Evolutionary conservation across 2,797 vertebrate species (phyloP), one percentile per base, ranked within the genome.

Genomic region (Nyctalus aviator): DNA sequence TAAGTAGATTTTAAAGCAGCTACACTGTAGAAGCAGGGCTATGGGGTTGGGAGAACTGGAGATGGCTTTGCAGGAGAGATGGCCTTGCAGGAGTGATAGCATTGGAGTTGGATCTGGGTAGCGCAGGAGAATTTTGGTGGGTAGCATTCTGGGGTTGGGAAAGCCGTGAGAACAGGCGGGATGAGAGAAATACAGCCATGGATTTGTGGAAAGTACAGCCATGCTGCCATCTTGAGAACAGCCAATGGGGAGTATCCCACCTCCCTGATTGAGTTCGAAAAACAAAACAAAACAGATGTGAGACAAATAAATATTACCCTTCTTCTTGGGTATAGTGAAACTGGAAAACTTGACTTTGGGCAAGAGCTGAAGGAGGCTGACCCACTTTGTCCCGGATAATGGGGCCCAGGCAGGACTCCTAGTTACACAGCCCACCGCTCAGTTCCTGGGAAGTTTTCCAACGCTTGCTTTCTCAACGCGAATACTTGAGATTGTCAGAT

Each of bases 1-100:
- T 88, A 85, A 81, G 35, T 18, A 69, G 50, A 69, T 72, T 88
- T 76, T 37, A 76, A 94, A 95, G 21, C 25, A 59, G 71, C 10
- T 55, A 30, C 35, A 6, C 13, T n/a, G n/a, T 92, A 79, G 55
- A 55, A 35, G 23, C 50, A 35, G n/a, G 17, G 15, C 30, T 68
- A 37, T 44, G 62, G 11, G 68, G 41, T 48, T 66, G 64, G 37
- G 41, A 85, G 78, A 94, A 78, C 55, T 7, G 8, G 30, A 6
- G 41, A 84, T 53, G 32, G 18, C 44, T 84, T 77, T 8, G 7
- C 8, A 20, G 41, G 53, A 44, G 27, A 6, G 41, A 84, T 53
- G 32, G 18, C 44, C 87, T 77, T 8, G 7, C 8, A 20, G 41
- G 53, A 44, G 27, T 32, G n/a, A n/a, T 30, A 68, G 30, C n/a